phyloP scores from a whole-genome alignment of 64 coral and sea anemone genomes.

The Montipora cactus region DNA sequence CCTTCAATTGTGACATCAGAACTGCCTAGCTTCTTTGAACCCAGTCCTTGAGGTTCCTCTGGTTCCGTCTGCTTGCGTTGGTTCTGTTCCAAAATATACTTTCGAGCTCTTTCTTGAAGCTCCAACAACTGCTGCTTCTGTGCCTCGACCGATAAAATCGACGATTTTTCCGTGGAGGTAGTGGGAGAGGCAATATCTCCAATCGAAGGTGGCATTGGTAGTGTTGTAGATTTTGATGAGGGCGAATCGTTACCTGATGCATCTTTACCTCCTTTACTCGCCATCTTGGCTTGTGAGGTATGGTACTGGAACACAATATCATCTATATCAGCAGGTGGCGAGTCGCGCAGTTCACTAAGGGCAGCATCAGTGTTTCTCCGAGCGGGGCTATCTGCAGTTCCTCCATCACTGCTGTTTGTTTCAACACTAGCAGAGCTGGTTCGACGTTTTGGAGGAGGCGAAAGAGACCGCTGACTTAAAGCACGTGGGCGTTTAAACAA shows the following conservation, averaged over 20 bases:
- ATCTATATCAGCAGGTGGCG: constrained; percentile 93
- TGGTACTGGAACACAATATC: constrained; percentile 97
- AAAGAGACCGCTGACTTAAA: constrained; percentile 62
- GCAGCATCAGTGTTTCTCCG: neutral
- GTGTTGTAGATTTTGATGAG: constrained; percentile 53
- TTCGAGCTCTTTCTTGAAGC: constrained; percentile 74
- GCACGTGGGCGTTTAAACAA: constrained; percentile 82
- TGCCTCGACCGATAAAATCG: constrained; percentile 49
- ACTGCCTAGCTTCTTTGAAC: neutral
- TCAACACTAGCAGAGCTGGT: constrained; percentile 38
- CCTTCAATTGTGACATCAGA: neutral
- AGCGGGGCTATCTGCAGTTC: constrained; percentile 8
- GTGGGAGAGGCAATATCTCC: constrained; percentile 5
- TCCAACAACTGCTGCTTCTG: constrained; percentile 75
- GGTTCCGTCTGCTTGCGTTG: neutral
- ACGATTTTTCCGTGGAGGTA: constrained; percentile 4
- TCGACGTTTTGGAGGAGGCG: constrained; percentile 63
- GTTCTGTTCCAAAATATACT: constrained; percentile 62
- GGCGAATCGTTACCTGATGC: constrained; percentile 47
- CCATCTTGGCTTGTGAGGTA: constrained; percentile 75
- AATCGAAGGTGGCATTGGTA: constrained; percentile 45
- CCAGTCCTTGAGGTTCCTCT: neutral
- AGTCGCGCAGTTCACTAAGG: constrained; percentile 69
- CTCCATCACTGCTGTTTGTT: constrained; percentile 65
- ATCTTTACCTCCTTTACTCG: neutral